Percentiles rank a stretch among this genome's conserved stretches.
These are phyloP conservation scores for Radopholus similis DNA, from an alignment of 1,140 invertebrate genomes.

Conservation along the genomic window DNA sequence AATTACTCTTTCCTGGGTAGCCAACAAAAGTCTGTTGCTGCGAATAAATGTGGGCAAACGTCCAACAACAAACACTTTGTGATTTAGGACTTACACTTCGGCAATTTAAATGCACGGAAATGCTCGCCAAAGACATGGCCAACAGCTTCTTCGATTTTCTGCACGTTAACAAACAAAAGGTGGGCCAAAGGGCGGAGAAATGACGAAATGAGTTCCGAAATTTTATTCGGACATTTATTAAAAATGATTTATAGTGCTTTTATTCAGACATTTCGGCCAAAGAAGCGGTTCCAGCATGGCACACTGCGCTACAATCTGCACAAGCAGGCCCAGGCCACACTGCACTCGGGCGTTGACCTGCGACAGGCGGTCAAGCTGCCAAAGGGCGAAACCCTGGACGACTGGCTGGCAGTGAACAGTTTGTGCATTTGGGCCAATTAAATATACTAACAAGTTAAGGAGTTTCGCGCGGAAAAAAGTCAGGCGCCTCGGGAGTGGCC, in stretches of 20 bases:
- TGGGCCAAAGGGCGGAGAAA: too few species aligned
- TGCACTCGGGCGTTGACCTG: constrained; percentile 88
- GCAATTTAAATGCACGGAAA: too few species aligned
- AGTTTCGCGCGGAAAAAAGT: neutral
- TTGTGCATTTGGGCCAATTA: constrained; percentile 38
- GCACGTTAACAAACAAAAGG: constrained; percentile 59
- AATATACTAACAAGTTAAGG: too few species aligned
- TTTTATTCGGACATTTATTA: neutral
- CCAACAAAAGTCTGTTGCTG: too few species aligned
- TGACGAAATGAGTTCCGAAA: neutral
- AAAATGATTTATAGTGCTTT: constrained; percentile 19
- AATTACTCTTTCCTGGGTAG: too few species aligned
- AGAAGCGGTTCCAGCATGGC: constrained; percentile 83
- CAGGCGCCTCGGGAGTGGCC: too few species aligned
- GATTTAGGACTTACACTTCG: too few species aligned
- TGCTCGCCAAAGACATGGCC: constrained; percentile 37
- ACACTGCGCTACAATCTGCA: constrained; percentile 85
- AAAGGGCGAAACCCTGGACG: constrained; percentile 79
- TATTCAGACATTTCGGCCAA: constrained; percentile 77
- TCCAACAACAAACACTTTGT: too few species aligned
- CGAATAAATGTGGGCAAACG: too few species aligned
- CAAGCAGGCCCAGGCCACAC: constrained; percentile 85
- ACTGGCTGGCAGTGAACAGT: constrained; percentile 94
- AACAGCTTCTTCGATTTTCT: constrained; percentile 57
- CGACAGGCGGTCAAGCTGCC: constrained; percentile 78